Evolutionary conservation across 2,888 invertebrate species (phyloP).

Genomic region (Hirtodrosophila cameraria): DNA sequence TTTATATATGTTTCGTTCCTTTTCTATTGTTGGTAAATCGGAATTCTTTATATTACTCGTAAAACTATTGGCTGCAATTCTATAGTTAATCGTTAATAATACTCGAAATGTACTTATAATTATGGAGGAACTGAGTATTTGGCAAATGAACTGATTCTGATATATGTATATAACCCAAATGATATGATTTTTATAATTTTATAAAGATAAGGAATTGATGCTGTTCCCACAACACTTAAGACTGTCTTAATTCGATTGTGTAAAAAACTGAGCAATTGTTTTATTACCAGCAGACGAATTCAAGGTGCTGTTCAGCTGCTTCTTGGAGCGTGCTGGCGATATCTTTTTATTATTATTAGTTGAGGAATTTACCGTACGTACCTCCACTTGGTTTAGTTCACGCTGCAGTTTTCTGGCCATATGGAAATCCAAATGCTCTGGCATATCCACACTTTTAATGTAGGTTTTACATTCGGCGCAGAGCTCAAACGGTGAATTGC

Average conservation of each 20-base stretch:
- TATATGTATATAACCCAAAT: neutral
- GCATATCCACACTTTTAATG: conserved; percentile 87
- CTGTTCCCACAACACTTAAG: too few species aligned
- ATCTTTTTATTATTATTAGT: conserved; percentile 55
- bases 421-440: conserved; percentile 93
- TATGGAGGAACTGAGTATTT: conserved; percentile 15
- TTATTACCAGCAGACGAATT: conserved; percentile 47
- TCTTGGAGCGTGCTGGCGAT: conserved; percentile 40
- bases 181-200: neutral
- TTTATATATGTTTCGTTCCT: too few species aligned
- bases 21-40: too few species aligned
- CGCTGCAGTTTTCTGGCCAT: conserved; percentile 90
- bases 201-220: too few species aligned
- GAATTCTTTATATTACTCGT: too few species aligned
- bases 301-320: conserved; percentile 42
- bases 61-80: too few species aligned
- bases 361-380: conserved; percentile 55
- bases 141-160: neutral
- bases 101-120: conserved; percentile 1
- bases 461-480: conserved; percentile 89
- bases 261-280: conserved; percentile 75
- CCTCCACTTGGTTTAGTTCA: conserved; percentile 76
- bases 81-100: neutral
- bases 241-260: conserved; percentile 53
- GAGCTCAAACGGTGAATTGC: conserved; percentile 71